phyloP scores from a whole-genome alignment of 2,113 vertebrate species.

The Xenus cinereus region DNA sequence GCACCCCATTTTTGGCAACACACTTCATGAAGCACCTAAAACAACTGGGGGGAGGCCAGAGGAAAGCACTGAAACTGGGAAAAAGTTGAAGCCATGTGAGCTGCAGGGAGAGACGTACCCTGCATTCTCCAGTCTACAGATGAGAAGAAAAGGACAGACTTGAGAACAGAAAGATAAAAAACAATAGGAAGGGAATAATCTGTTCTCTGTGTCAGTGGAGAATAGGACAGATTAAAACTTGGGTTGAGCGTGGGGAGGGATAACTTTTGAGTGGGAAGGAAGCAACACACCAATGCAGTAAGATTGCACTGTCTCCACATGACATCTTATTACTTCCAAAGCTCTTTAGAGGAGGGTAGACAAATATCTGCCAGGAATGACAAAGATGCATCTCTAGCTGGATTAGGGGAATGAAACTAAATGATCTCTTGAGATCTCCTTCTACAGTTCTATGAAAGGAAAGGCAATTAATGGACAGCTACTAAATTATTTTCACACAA shows the following conservation, averaged over 20 bases:
- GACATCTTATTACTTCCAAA: background rate
- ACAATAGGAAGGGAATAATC: background rate
- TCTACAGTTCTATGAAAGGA: background rate
- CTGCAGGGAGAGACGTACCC: background rate
- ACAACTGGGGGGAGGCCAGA: background rate
- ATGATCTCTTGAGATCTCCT: conserved; percentile 29
- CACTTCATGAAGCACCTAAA: background rate
- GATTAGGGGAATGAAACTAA: background rate
- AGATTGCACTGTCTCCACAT: background rate
- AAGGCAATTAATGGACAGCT: conserved; percentile 26
- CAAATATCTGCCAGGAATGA: background rate
- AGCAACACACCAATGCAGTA: background rate
- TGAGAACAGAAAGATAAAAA: background rate
- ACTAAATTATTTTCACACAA: conserved; percentile 39
- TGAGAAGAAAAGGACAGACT: background rate
- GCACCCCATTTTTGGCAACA: background rate
- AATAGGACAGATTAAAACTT: background rate
- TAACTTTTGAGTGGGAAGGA: background rate
- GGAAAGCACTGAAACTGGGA: background rate
- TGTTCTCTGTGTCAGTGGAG: background rate
- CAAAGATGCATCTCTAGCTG: background rate
- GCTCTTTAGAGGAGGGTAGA: background rate
- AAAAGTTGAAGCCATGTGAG: background rate
- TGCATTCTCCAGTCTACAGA: background rate
- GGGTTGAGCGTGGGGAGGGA: background rate